phyloP scores from a whole-genome alignment of 2,888 invertebrate species.

The Melikaiella ostensackeni region DNA sequence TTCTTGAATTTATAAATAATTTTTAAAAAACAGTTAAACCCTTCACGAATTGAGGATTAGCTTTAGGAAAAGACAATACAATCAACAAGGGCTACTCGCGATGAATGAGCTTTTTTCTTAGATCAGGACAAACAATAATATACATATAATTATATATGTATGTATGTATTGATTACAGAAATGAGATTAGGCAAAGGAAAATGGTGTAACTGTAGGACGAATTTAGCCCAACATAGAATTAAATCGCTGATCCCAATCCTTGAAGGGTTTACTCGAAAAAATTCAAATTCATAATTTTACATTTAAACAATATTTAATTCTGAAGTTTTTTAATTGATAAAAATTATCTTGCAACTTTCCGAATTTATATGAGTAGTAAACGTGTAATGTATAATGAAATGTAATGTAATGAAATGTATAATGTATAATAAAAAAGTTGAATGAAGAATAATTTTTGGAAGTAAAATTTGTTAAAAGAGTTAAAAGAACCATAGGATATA shows the following conservation, averaged over 20 bases:
- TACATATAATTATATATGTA: neutral
- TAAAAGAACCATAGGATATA: no score
- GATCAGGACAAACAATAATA: neutral
- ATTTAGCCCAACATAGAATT: neutral
- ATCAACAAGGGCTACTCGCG: neutral
- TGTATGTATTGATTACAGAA: neutral
- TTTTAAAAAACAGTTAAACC: neutral
- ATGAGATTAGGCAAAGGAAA: neutral
- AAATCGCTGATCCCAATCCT: neutral
- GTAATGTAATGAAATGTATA: no score
- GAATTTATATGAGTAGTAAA: no score
- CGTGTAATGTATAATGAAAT: no score
- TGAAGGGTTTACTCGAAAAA: neutral
- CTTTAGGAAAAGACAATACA: neutral
- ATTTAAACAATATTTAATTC: no score
- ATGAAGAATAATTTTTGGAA: no score
- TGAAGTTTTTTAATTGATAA: no score
- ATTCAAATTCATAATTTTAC: neutral
- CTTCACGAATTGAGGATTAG: neutral
- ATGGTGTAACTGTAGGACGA: neutral
- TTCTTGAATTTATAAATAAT: no score
- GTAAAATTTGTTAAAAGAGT: no score
- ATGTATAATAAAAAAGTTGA: no score
- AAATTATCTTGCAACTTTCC: no score
- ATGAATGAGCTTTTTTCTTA: neutral